Evolutionary conservation across 1,140 invertebrate genomes (phyloP).

Genomic region (Pantala flavescens): DNA sequence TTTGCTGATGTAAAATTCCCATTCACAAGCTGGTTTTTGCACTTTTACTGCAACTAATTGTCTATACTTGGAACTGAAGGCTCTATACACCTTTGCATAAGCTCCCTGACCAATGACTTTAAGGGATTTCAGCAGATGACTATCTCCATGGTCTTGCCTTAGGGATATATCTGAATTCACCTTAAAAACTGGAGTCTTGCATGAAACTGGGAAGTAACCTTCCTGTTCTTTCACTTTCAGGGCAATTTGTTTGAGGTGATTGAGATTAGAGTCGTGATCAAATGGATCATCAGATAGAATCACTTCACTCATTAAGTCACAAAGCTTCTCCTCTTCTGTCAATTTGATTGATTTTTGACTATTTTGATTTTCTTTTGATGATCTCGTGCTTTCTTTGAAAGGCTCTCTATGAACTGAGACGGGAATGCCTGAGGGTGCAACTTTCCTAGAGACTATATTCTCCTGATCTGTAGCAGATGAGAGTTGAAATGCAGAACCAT

Average conservation of each 20-base stretch:
- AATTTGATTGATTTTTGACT: background rate
- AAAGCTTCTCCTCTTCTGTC: background rate
- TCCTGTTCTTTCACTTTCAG: background rate
- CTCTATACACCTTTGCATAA: background rate
- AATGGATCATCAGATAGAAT: background rate
- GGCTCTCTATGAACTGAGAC: background rate
- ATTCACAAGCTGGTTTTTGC: background rate
- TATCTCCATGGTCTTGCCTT: background rate
- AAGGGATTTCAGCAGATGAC: background rate
- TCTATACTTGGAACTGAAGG: background rate
- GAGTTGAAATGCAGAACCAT: background rate
- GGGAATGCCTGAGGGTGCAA: background rate
- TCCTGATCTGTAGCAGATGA: background rate
- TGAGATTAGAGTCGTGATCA: background rate
- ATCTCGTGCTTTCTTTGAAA: background rate
- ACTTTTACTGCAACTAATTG: background rate
- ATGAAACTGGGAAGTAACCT: background rate
- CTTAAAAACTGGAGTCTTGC: background rate
- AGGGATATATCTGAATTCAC: background rate
- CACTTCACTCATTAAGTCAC: background rate
- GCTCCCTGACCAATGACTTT: background rate
- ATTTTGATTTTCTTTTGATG: background rate
- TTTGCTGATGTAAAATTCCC: background rate
- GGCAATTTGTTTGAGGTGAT: background rate
- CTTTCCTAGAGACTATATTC: background rate